A percentile compares a stretch with the other conserved stretches of the same genome.
Conservation (phyloP, 1,140 invertebrate genomes). For the Papilio machaon region DNA sequence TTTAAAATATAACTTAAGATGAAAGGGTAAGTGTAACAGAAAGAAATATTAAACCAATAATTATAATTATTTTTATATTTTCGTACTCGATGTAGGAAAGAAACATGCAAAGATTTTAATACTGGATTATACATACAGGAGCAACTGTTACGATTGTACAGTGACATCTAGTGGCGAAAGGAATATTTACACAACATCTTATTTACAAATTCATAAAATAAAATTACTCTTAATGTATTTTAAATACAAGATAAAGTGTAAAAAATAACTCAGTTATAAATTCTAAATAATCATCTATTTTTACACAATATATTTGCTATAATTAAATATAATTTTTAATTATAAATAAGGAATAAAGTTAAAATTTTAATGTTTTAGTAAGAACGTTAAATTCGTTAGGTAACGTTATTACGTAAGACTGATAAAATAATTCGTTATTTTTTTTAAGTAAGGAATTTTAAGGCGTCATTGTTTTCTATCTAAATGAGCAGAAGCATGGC, state of each 20-base stretch:
- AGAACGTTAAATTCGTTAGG: not conserved
- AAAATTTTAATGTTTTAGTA: not conserved
- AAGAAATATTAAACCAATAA: too few relatives aligned
- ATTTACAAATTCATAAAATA: too few relatives aligned
- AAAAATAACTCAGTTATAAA: too few relatives aligned
- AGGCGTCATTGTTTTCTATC: not conserved
- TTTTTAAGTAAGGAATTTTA: not conserved
- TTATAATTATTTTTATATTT: too few relatives aligned
- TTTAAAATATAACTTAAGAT: too few relatives aligned
- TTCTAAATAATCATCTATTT: too few relatives aligned
- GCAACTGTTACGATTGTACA: not conserved
- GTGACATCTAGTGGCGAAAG: not conserved
- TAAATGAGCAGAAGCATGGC: not conserved
- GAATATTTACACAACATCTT: not conserved
- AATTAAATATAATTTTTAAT: not conserved
- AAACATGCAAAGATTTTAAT: not conserved
- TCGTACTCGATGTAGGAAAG: too few relatives aligned
- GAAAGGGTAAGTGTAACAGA: too few relatives aligned
- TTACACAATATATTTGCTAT: not conserved
- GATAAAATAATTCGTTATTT: not conserved
- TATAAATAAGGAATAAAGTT: not conserved
- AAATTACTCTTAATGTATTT: too few relatives aligned
- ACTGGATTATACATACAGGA: not conserved
- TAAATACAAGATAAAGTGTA: too few relatives aligned
- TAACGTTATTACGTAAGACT: not conserved